Evolutionary conservation across 2,797 vertebrate species (phyloP), one percentile per base, ranked within the genome.

Genomic region (Antennarius maculatus): DNA sequence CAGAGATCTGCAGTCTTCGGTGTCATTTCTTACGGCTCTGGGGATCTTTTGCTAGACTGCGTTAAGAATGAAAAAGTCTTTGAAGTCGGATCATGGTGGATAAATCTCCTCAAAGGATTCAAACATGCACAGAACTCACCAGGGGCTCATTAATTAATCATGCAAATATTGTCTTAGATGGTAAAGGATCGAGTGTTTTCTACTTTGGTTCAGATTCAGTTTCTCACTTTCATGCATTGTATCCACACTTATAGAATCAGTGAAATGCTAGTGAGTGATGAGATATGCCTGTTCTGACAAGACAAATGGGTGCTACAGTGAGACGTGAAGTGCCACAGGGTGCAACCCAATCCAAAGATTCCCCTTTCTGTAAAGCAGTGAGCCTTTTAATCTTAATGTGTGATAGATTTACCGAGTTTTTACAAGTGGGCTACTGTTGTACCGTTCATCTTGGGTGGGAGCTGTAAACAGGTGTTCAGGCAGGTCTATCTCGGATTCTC

Each of bases 331-430:
- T 75, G 84, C 88, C 86, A 81, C 74, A 73, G 88, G 90, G 85
- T 71, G 84, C 82, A 90, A 91, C 70, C 57, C 80, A 71, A 91
- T 71, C 86, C 83, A 80, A 61, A 87, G 84, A 83, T 85, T 77
- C 79, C 74, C 82, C 61, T 79, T 6, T 0, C 78, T 66, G 79
- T 75, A 69, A 71, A 75, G 82, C 65, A 71, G 37, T 7, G 58
- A 82, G 79, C 86, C 82, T 91, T 91, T 86, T 89, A 80, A 89
- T 91, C 81, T 86, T 67, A 15, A 66, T 66, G 71, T 83, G 70
- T 90, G 90, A 87, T 78, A 69, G 88, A 92, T 92, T 91, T 91
- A 92, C 87, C 70, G 83, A 82, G 76, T 72, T 86, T 88, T 91
- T 86, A 86, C 81, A 86, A 86, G 86, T 67, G 64, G 80, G 59